Evolutionary conservation across 2,113 vertebrate species (phyloP).

Genomic region (Aviceda subcristata): DNA sequence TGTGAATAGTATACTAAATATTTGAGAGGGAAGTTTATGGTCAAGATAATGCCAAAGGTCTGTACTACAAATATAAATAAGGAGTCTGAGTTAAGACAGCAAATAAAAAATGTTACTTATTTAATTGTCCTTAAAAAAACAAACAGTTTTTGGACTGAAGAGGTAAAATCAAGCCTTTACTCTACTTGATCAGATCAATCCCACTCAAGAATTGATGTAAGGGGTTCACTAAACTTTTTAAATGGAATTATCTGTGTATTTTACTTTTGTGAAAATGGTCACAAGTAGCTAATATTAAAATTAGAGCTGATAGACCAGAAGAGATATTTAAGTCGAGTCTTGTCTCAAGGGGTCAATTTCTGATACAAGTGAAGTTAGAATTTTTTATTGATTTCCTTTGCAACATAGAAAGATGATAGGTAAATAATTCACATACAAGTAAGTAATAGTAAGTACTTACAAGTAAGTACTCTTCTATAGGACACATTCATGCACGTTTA

Average conservation of each 20-base stretch:
- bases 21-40: neutral
- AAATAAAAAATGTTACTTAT: neutral
- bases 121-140: neutral
- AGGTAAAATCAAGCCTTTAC: neutral
- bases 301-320: neutral
- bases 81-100: neutral
- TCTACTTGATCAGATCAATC: neutral
- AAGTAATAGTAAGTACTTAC: neutral
- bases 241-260: neutral
- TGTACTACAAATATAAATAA: neutral
- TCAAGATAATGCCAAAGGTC: neutral
- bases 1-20: neutral
- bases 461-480: accelerated
- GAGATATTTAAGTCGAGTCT: neutral
- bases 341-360: neutral
- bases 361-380: neutral
- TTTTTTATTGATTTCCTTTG: neutral
- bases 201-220: neutral
- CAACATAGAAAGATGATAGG: neutral
- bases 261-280: neutral
- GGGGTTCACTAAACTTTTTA: neutral
- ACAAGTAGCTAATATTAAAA: neutral
- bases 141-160: neutral
- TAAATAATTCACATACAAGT: neutral
- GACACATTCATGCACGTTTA: neutral